These are phyloP conservation scores for Tenebrosternarchus preto DNA, from an alignment of 2,113 vertebrate genomes.

Conservation along the genomic window DNA sequence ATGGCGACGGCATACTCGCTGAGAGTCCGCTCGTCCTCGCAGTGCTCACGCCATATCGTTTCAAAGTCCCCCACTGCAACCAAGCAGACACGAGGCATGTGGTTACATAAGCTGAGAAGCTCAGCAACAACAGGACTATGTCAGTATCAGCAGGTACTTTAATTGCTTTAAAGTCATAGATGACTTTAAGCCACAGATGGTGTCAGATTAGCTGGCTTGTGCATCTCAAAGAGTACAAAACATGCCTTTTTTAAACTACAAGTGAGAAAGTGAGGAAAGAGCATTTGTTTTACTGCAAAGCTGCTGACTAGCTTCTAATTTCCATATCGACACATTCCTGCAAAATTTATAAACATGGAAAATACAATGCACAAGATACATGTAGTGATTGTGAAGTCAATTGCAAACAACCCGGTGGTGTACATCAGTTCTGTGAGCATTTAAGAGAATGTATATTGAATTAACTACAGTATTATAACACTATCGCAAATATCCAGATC, in stretches of 20 bases:
- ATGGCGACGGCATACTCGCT: slow-evolving; percentile 97
- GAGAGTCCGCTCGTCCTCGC: slow-evolving; percentile 93
- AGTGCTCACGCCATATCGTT: slow-evolving; percentile 98
- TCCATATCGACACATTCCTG: background rate
- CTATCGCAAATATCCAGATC: background rate
- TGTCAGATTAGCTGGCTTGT: too few relatives aligned
- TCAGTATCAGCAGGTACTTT: too few relatives aligned
- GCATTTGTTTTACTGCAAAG: background rate
- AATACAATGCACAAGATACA: too few relatives aligned
- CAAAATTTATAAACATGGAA: too few relatives aligned
- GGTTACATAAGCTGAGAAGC: background rate
- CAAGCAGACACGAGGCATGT: background rate
- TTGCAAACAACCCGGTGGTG: too few relatives aligned
- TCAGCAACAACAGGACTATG: too few relatives aligned
- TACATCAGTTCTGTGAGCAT: background rate
- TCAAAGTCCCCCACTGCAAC: slow-evolving; percentile 94
- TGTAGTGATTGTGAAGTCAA: too few relatives aligned
- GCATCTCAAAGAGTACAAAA: too few relatives aligned
- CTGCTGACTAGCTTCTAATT: background rate
- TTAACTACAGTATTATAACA: background rate
- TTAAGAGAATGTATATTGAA: background rate
- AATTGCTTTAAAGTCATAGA: too few relatives aligned
- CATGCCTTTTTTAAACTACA: too few relatives aligned
- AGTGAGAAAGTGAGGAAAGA: too few relatives aligned
- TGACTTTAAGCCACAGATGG: too few relatives aligned